Conservation (phyloP, 2,113 vertebrate genomes). For the Sclerurus mexicanus region DNA sequence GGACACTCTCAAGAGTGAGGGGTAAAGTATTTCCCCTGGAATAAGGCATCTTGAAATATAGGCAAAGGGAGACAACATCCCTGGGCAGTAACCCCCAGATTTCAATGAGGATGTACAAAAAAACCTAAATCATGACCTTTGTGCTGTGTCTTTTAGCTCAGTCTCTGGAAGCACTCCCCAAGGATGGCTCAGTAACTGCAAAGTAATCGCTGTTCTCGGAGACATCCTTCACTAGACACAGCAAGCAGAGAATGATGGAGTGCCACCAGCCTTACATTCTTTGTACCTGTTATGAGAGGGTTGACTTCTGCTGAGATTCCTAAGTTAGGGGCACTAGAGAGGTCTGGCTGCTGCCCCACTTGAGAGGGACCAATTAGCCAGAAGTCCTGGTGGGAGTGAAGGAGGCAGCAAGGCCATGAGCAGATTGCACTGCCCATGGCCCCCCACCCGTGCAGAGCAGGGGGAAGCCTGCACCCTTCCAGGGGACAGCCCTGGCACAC, state of each 20-base stretch:
- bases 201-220: not conserved
- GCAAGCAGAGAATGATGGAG: not conserved
- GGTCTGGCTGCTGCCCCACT: not conserved
- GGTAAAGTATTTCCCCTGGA: not conserved
- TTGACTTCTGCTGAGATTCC: not conserved
- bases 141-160: not conserved
- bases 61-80: not conserved
- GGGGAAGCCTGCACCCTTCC: not conserved
- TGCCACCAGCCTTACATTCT: not conserved
- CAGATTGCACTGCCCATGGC: not conserved
- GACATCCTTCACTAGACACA: not conserved
- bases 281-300: not conserved
- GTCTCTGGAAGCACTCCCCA: not conserved
- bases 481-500: not conserved
- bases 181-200: not conserved
- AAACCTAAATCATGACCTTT: not conserved
- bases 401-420: fast-evolving
- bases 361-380: not conserved
- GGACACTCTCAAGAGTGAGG: not conserved
- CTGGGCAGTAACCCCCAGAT: not conserved
- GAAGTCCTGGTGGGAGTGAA: not conserved
- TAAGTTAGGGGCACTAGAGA: fast-evolving
- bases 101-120: not conserved
- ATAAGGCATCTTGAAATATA: not conserved
- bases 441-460: not conserved